These are phyloP conservation scores for Intellagama lesueurii DNA, from an alignment of 2,797 vertebrate genomes.

Conservation along the genomic window DNA sequence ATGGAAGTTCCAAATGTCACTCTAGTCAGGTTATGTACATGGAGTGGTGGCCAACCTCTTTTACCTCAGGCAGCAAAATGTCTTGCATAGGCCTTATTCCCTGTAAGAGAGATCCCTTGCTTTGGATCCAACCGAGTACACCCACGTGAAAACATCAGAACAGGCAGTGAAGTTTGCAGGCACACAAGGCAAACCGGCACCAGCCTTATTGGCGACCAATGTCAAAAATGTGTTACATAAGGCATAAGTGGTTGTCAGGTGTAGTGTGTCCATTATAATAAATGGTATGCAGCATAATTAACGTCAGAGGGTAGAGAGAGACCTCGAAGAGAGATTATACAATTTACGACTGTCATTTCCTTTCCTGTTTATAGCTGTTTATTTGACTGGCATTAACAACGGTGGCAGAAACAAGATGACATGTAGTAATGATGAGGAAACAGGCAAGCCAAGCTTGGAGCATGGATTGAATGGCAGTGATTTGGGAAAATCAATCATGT, in stretches of 20 bases:
- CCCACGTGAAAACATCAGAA: background rate
- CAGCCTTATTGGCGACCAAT: constrained; percentile 10
- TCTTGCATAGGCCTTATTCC: too few relatives aligned
- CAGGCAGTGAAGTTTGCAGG: background rate
- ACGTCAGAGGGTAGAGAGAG: constrained; percentile 61
- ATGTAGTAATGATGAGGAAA: background rate
- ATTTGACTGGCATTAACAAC: constrained; percentile 55
- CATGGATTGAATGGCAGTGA: background rate
- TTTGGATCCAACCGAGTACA: background rate
- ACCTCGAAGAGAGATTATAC: constrained; percentile 54
- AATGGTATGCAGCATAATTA: constrained; percentile 63
- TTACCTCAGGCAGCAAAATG: too few relatives aligned
- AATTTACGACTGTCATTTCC: constrained; percentile 62
- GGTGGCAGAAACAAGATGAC: constrained; percentile 47
- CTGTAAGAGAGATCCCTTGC: background rate
- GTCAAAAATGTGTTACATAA: constrained; percentile 31
- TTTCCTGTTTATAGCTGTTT: constrained; percentile 19
- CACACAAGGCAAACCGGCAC: background rate
- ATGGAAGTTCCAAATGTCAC: too few relatives aligned
- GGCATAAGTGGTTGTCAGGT: constrained; percentile 52
- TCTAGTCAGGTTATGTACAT: too few relatives aligned
- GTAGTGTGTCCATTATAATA: constrained; percentile 50
- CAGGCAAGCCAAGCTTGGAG: background rate
- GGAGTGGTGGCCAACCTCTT: too few relatives aligned
- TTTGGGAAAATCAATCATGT: background rate